These are phyloP conservation scores for Cancer borealis DNA, from an alignment of 2,888 invertebrate genomes.

Conservation along the genomic window DNA sequence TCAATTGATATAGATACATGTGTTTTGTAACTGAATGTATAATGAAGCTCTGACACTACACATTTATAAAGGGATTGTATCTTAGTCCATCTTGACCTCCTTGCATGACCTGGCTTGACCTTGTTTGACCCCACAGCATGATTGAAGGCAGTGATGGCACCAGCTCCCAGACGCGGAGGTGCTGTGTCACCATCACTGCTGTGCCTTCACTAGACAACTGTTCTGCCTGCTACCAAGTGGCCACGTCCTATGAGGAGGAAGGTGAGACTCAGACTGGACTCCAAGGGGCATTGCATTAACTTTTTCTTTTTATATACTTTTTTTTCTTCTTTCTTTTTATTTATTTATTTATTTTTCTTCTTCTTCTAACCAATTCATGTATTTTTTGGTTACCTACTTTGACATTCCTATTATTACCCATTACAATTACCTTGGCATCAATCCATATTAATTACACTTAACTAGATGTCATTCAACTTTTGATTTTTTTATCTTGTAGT, in stretches of 20 bases:
- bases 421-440: no score
- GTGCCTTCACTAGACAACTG: conserved; percentile 85
- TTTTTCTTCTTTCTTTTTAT: background rate
- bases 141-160: conserved; percentile 66
- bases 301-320: background rate
- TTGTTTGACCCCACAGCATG: conserved; percentile 51
- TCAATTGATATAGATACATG: background rate
- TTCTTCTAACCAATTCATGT: no score
- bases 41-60: no score
- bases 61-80: background rate
- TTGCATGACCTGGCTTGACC: background rate
- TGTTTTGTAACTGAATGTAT: background rate
- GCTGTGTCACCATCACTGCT: conserved; percentile 86
- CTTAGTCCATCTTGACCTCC: background rate
- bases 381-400: no score
- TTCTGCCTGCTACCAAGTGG: conserved; percentile 82
- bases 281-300: background rate
- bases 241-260: conserved; percentile 80
- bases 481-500: no score
- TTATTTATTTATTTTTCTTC: no score
- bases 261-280: conserved; percentile 78
- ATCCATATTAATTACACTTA: no score
- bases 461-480: no score
- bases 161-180: conserved; percentile 80
- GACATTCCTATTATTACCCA: no score